Conservation (phyloP, 2,888 invertebrate genomes). For the Drosophila ustulata region DNA sequence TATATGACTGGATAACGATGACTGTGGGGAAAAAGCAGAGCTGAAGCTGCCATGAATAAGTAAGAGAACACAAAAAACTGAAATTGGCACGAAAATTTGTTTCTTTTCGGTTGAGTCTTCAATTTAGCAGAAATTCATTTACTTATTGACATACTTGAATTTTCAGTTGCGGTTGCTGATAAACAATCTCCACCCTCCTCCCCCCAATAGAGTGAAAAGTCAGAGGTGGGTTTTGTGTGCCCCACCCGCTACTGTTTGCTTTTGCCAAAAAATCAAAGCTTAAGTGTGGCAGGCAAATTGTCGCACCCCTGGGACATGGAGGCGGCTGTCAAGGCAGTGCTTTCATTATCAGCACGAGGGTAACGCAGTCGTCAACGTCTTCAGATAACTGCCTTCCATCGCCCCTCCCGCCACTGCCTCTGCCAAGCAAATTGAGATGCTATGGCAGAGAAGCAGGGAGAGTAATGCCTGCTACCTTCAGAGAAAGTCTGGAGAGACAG, state of each 20-base stretch:
- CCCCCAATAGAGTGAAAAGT: constrained; percentile 2
- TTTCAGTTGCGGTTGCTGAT: constrained; percentile 42
- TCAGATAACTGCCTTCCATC: constrained; percentile 42
- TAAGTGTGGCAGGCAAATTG: constrained; percentile 51
- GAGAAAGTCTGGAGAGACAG: background rate
- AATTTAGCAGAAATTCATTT: constrained; percentile 65
- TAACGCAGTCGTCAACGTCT: constrained; percentile 44
- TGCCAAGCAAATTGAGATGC: constrained; percentile 69
- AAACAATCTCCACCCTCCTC: constrained; percentile 20
- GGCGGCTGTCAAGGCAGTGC: constrained; percentile 46
- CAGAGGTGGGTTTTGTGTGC: constrained; percentile 4
- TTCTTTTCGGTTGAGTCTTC: constrained; percentile 18
- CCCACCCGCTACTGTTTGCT: constrained; percentile 21
- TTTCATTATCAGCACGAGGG: constrained; percentile 65
- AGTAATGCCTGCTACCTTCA: constrained; percentile 36
- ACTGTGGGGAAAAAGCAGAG: background rate
- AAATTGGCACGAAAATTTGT: constrained; percentile 23
- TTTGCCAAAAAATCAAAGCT: constrained; percentile 57
- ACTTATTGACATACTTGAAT: constrained; percentile 64
- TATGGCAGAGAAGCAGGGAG: constrained; percentile 53
- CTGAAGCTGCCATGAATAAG: constrained; percentile 15
- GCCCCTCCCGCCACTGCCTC: constrained; percentile 15
- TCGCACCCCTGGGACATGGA: constrained; percentile 58
- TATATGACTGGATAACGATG: constrained; percentile 2
- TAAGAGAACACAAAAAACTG: constrained; percentile 7